phyloP scores from a whole-genome alignment of 2,797 vertebrate genomes.

The Esox lucius region DNA sequence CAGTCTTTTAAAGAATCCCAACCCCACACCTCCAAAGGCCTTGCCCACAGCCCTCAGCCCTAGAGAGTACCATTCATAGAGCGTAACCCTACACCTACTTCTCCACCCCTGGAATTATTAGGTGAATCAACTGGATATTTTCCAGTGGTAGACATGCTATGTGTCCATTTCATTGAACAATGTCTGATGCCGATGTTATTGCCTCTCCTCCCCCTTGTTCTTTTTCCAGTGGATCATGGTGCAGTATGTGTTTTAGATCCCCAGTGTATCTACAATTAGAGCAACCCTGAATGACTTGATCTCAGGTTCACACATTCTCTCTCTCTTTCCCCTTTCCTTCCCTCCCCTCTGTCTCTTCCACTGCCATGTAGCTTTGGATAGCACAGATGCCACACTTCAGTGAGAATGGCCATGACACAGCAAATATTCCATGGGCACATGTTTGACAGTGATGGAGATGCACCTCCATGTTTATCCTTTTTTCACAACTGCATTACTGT shows the following conservation, averaged over 20 bases:
- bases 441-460: neutral
- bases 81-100: neutral
- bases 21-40: too few species aligned
- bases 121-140: neutral
- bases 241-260: constrained; percentile 16
- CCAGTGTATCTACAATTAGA: constrained; percentile 48
- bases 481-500: constrained; percentile 9
- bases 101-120: neutral
- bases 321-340: neutral
- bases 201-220: too few species aligned
- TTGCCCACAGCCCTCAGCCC: too few species aligned
- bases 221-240: constrained; percentile 39
- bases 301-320: constrained; percentile 3
- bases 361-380: constrained; percentile 55
- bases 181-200: neutral
- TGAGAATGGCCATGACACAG: constrained; percentile 22
- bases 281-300: constrained; percentile 30
- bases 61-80: neutral
- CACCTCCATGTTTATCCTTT: neutral
- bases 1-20: too few species aligned
- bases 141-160: neutral
- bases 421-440: constrained; percentile 2
- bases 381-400: constrained; percentile 46
- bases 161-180: neutral
- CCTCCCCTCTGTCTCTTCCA: constrained; percentile 28